phyloP scores from a whole-genome alignment of 1,140 invertebrate species.

The Atta colombica region DNA sequence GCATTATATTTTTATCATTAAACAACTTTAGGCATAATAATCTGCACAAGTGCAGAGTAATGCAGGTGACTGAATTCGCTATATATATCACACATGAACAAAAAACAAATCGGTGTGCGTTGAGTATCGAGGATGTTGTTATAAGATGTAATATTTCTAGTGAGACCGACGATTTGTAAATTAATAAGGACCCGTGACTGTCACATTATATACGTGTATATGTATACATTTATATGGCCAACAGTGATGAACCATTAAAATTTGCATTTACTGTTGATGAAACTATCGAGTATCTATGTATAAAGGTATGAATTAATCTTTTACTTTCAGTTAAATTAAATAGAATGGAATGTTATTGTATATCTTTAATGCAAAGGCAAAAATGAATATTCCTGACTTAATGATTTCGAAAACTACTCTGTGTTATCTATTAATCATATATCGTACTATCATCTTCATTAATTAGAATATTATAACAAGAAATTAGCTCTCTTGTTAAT shows the following conservation, averaged over 20 bases:
- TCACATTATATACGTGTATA: not conserved
- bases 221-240: slow-evolving; percentile 39
- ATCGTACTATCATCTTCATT: not conserved
- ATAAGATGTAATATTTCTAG: not conserved
- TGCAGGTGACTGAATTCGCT: not conserved
- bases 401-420: not conserved
- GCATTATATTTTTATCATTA: not conserved
- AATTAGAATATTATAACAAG: no score
- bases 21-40: not conserved
- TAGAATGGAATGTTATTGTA: not conserved
- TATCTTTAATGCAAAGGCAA: not conserved
- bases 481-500: no score
- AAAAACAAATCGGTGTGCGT: not conserved
- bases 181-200: not conserved
- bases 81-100: slow-evolving; percentile 19
- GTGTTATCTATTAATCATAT: not conserved
- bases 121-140: not conserved
- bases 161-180: not conserved
- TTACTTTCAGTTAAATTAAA: not conserved
- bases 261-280: slow-evolving; percentile 25
- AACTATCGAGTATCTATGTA: not conserved
- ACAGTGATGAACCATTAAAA: not conserved
- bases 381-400: not conserved
- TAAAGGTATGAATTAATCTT: not conserved
- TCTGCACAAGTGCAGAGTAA: slow-evolving; percentile 14